phyloP scores from a whole-genome alignment of 2,888 invertebrate species.

The Helobdella robusta region DNA sequence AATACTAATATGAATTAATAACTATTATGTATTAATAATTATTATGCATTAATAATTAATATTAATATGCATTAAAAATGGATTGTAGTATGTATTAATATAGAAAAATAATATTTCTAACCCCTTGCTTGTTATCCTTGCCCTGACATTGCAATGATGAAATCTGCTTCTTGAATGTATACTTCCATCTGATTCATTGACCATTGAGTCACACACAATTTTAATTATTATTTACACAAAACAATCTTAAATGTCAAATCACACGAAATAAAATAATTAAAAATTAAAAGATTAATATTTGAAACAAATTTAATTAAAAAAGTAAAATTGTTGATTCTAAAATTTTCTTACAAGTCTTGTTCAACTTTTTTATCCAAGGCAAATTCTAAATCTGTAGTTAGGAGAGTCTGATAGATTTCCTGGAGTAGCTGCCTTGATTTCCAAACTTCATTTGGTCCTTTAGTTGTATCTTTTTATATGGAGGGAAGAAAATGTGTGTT shows the following conservation, averaged over 20 bases:
- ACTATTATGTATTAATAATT: no score
- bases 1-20: no score
- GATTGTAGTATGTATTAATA: no score
- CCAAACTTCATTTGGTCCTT: constrained; percentile 35
- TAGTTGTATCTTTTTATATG: constrained; percentile 31
- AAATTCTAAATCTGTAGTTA: constrained; percentile 72
- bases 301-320: no score
- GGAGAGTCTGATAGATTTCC: constrained; percentile 56
- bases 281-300: no score
- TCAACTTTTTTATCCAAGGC: constrained; percentile 79
- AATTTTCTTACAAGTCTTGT: constrained; percentile 65
- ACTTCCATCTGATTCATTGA: constrained; percentile 27
- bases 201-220: neutral
- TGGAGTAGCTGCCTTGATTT: constrained; percentile 41
- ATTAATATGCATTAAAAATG: no score
- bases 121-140: constrained; percentile 69
- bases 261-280: neutral
- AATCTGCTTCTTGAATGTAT: constrained; percentile 75
- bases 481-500: neutral
- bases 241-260: neutral
- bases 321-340: no score
- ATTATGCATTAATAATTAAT: no score
- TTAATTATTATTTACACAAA: neutral
- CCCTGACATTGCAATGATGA: constrained; percentile 65
- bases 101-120: no score